Base-by-base conservation (phyloP, 2,113 vertebrate genomes). In the Dicentrarchus labrax region DNA sequence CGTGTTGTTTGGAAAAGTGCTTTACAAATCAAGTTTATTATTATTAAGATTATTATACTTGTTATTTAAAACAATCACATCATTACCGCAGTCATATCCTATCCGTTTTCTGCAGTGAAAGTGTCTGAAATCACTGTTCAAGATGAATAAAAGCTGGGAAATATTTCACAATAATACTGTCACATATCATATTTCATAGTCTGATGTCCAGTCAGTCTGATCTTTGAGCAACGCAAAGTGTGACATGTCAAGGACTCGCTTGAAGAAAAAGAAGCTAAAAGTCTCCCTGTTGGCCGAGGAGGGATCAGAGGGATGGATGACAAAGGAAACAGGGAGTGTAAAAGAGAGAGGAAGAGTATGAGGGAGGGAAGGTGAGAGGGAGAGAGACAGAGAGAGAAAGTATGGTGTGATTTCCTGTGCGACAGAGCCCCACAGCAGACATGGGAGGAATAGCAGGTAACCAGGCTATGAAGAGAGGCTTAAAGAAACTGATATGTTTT, bases 371-470 rank as follows among this genome's bases (percentile, higher is more conserved):
- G 73, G 80, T 65, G 74, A 38, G 48, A 38, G 66, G 21, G 66
- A 65, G 64, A 65, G 71, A 57, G 36, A 8, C 65, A 78, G 86
- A 72, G 64, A 78, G 69, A 69, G 73, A 80, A 83, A 85, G 54
- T 9, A 16, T 8, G 15, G 65, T 75, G 85, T 86, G 88, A 95
- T 95, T 95, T 94, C 82, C 92, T 92, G 91, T 93, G 91, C 92
- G 92, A 92, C 94, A 96, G 95, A 95, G 95, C 94, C 95, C 89
- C 95, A 94, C 92, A 95, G 94, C 95, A 95, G 95, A 93, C 91
- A 83, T 30, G 85, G 45, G 67, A 65, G 95, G 95, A 94, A 95
- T 87, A 94, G 94, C 95, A 96, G 91, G 89, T 82, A 54, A 70
- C 11, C 43, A 62, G 75, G 54, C 62, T 39, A 22, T 39, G 22